Conservation (phyloP, 2,888 invertebrate genomes). For the Diplazon laetatorius region DNA sequence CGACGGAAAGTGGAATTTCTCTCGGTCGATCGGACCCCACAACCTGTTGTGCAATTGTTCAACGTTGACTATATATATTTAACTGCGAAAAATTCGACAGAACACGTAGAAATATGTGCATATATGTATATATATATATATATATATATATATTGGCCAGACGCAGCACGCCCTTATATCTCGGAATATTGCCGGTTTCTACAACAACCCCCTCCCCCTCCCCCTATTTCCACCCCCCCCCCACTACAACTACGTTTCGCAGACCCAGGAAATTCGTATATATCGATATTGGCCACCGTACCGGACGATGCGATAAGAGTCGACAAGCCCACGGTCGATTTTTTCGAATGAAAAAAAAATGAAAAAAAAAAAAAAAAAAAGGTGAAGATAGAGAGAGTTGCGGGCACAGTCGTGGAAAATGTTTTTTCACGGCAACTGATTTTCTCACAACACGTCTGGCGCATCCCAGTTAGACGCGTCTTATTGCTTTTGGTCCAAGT, state of each 20-base stretch:
- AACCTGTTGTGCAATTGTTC: conserved; percentile 61
- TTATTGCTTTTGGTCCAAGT: too few species aligned
- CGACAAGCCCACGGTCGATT: conserved; percentile 24
- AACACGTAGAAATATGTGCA: conserved; percentile 21
- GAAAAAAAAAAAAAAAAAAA: too few species aligned
- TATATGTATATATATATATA: conserved; percentile 23
- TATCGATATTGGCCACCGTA: conserved; percentile 36
- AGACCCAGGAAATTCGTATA: conserved; percentile 33
- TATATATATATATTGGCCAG: conserved; percentile 28
- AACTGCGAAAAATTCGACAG: conserved; percentile 11
- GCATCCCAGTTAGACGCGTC: too few species aligned
- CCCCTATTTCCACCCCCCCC: not conserved
- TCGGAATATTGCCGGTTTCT: conserved; percentile 40
- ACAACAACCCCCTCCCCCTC: not conserved
- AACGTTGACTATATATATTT: conserved; percentile 31
- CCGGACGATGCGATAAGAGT: conserved; percentile 47
- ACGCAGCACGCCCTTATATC: conserved; percentile 27
- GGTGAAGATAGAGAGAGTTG: too few species aligned
- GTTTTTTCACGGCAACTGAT: too few species aligned
- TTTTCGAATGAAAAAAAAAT: conserved; percentile 19
- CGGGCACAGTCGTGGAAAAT: too few species aligned
- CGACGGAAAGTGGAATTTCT: conserved; percentile 55
- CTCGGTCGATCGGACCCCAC: conserved; percentile 53
- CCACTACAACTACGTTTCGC: conserved; percentile 1
- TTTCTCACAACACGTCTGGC: too few species aligned